Base-by-base conservation (phyloP, 2,797 vertebrate species). In the Tamandua tetradactyla region DNA sequence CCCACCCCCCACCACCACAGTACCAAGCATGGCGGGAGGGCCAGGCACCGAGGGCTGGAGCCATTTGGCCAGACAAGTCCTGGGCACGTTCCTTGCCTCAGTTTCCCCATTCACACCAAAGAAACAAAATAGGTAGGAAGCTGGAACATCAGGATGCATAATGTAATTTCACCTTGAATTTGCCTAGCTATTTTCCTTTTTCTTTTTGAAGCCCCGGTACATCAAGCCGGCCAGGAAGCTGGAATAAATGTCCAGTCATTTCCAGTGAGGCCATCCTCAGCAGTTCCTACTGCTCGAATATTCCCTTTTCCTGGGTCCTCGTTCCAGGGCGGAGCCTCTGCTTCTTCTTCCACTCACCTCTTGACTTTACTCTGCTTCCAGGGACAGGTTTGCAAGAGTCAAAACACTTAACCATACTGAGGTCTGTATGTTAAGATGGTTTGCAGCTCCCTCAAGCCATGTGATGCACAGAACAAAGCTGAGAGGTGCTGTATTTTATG, bases 81-180 rank as follows among this genome's bases (percentile, higher is more conserved):
- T 10, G 0, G 27, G 7, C 12, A 61, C 40, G 1, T 9, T 79
- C 40, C 59, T 71, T 10, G 25, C 47, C 90, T 75, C 30, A 5
- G 44, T 71, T 86, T 87, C 61, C 52, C 52, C 85, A 61, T 20
- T 8, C 32, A 27, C 27, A 55, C 11, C 35, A 57, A 71, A 40
- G 20, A 62, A 81, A n/a, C 2, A 75, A 64, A 42, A 37, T 35
- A 47, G 37, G 22, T 44, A 62, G 11, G 32, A n/a, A 76, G 37
- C 52, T 61, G 30, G 27, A 80, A 75, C 88, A 27, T 5, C 57
- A 30, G 49, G 47, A 32, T 84, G 27, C 30, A 32, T 72, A 72
- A 95, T 37, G 12, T 7, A 81, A 32, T 83, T 90, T 84, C 49
- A 42, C 40, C 84, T 95, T 64, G 52, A 69, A 91, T 96, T 64